These are phyloP conservation scores for Agrotis exclamationis DNA, from an alignment of 2,888 invertebrate species.

Conservation along the genomic window DNA sequence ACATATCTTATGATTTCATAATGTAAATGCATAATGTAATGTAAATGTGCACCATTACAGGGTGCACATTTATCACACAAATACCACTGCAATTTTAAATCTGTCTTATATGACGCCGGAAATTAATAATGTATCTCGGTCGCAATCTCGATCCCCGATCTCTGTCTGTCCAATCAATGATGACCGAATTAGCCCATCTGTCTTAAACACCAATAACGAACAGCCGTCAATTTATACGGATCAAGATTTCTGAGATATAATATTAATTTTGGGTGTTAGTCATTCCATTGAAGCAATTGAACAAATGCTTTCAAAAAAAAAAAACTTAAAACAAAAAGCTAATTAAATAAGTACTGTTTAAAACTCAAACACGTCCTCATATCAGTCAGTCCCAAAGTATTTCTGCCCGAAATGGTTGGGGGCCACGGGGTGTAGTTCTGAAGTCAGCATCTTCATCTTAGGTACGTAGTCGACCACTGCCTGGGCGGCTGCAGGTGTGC, in stretches of 20 bases:
- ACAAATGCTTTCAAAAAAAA: slow-evolving; percentile 4
- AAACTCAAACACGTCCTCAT: slow-evolving; percentile 65
- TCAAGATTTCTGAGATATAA: too few relatives aligned
- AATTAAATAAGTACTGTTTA: slow-evolving; percentile 46
- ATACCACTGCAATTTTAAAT: background rate
- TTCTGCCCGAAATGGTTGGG: slow-evolving; percentile 99
- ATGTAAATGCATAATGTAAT: too few relatives aligned
- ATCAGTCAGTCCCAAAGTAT: slow-evolving; percentile 99
- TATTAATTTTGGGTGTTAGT: too few relatives aligned
- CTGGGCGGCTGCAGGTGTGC: slow-evolving; percentile 97
- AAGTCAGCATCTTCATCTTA: slow-evolving; percentile 98
- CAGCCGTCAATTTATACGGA: too few relatives aligned
- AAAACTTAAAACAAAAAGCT: slow-evolving; percentile 32
- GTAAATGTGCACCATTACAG: too few relatives aligned
- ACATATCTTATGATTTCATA: background rate
- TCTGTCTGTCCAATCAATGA: too few relatives aligned
- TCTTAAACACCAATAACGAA: too few relatives aligned
- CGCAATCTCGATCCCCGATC: too few relatives aligned
- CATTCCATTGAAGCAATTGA: too few relatives aligned
- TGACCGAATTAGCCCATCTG: too few relatives aligned
- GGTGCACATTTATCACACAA: background rate
- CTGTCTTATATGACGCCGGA: too few relatives aligned
- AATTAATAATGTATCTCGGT: too few relatives aligned
- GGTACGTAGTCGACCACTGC: slow-evolving; percentile 96
- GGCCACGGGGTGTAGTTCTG: slow-evolving; percentile 98